Base-by-base conservation (phyloP, 2,888 invertebrate species). In the Diplazon laetatorius region DNA sequence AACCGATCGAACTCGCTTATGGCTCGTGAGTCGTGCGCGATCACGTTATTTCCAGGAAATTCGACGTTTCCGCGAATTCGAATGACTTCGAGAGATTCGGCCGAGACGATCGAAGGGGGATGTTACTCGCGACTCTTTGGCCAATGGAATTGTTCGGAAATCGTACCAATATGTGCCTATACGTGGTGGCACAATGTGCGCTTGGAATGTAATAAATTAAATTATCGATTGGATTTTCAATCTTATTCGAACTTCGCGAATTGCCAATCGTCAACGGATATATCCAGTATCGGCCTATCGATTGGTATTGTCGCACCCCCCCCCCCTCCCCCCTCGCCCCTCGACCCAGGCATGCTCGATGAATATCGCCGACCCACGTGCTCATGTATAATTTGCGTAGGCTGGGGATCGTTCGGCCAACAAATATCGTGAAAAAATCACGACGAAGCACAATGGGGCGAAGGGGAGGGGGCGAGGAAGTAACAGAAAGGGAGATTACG, bases 371-470 rank as follows among this genome's bases (percentile, higher is more conserved):
- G 55, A 59, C 76, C 76, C 62, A 76, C 76, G 71, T 62, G 52
- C 1, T 76, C 37, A 37, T 46, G 66, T 35, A 62, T 76, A 72
- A 76, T 72, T 76, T 66, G 60, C 66, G 71, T 72, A 72, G 76
- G 71, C 76, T 76, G 39, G 16, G 71, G 60, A 71, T 76, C 76
- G 71, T 76, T 70, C 44, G 59, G 35, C 30, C 39, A 50, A 65
- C 20, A 35, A 12, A 5, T 14, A 50, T n/a, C n/a, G n/a, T 42
- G 25, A 25, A 20, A 37, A 37, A 25, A 44, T 16, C 5, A 55
- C 55, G 62, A 52, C 50, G 50, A 52, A 52, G 25, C n/a, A 25
- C n/a, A 22, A 6, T 5, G 4, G 30, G 6, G 6, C 30, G n/a
- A 30, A 6, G 30, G 30, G 6, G 30, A 30, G 30, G 6, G 30